Evolutionary conservation across 2,797 vertebrate species (phyloP), one percentile per base, ranked within the genome.

Genomic region (Melanotaenia trifasciata): DNA sequence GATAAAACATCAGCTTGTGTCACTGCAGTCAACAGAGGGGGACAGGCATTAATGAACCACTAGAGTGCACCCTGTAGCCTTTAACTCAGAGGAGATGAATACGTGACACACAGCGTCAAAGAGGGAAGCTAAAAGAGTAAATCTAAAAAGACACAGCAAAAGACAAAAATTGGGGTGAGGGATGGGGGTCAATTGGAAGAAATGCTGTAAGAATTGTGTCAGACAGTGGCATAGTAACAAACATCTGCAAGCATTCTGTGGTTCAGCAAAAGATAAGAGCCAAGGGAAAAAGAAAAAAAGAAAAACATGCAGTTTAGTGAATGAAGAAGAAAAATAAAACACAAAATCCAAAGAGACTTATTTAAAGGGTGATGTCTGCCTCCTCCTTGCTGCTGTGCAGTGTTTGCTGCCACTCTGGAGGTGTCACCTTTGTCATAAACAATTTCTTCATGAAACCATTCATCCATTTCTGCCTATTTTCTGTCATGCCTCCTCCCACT

Each of bases 1-100:
- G 33, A 68, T 16, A 58, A 70, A 67, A 56, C 30, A 67, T 65
- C 47, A 36, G 24, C 56, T 58, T 59, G 60, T 72, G 62, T 47
- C 40, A 61, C 30, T 75, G 76, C 69, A 78, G 62, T 65, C 58
- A 43, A 61, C 45, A 79, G 64, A 64, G 60, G 66, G 59, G 62
- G 67, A 80, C 24, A 38, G 62, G 61, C 70, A 63, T 82, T 51
- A 59, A 47, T 74, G 60, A 28, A 66, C 89, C 89, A 90, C 89
- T 86, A 92, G 90, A 90, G 91, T 79, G 88, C 89, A 91, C 76
- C 81, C 74, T 87, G 84, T 70, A 72, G 83, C 87, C 72, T 86
- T 80, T 59, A 75, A 77, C 60, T 56, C 45, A 67, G 43, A 64
- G 63, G 33, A 56, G 71, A 85, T 54, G 74, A 54, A 57, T 14